phyloP scores from a whole-genome alignment of 2,888 invertebrate genomes.

The Altica lythri region DNA sequence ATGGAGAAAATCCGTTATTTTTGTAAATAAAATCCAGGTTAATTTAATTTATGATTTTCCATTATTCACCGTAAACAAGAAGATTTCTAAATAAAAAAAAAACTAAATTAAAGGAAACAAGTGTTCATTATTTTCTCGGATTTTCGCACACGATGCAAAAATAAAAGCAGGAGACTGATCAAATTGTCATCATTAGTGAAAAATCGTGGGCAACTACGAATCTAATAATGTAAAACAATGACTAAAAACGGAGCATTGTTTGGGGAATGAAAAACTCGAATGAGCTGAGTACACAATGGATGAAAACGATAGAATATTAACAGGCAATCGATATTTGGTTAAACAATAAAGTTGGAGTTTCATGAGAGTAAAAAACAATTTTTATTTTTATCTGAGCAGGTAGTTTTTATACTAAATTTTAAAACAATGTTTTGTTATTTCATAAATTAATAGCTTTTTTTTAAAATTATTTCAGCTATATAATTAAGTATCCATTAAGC shows the following conservation, averaged over 20 bases:
- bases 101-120: background rate
- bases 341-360: too few species aligned
- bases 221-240: constrained; percentile 21
- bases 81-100: background rate
- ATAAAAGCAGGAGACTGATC: constrained; percentile 9
- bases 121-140: constrained; percentile 5
- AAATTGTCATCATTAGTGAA: constrained; percentile 17
- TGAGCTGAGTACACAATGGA: constrained; percentile 19
- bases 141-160: background rate
- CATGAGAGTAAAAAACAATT: too few species aligned
- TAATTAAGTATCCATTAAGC: too few species aligned
- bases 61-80: too few species aligned
- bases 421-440: too few species aligned
- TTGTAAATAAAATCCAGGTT: too few species aligned
- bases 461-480: too few species aligned
- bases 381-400: too few species aligned
- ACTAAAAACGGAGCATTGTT: constrained; percentile 22
- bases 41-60: too few species aligned
- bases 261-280: constrained; percentile 11
- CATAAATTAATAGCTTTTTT: too few species aligned
- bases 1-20: too few species aligned
- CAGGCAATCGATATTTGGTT: constrained; percentile 20
- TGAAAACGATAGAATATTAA: constrained; percentile 21
- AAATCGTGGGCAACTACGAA: constrained; percentile 15
- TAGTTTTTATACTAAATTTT: too few species aligned